Base-by-base conservation (phyloP, 2,888 invertebrate species). In the Marronus borbonicus region DNA sequence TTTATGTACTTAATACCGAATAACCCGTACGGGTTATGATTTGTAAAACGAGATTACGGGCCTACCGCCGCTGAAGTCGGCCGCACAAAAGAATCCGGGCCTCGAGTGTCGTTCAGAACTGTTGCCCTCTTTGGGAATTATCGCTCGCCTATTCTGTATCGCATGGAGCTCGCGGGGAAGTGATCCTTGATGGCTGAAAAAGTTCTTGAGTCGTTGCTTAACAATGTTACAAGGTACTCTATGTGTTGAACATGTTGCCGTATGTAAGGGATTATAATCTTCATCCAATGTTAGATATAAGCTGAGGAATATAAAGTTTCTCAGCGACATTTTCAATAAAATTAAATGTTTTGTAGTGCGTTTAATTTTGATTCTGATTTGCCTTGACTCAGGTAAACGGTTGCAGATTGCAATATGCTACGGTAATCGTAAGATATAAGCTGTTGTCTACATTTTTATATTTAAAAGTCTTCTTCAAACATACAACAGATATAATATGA, bases 11-110 rank as follows among this genome's bases (percentile, higher is more conserved):
- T 64, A 39, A 64, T 64, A 64, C 64, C 31, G 31, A 64, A 64
- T 64, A 64, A 64, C 64, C 28, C 64, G 64, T 64, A 64, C 64
- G 64, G 64, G 64, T 64, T 64, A 36, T 64, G 64, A 64, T 64
- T 64, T 64, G 64, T 64, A 36, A 64, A 64, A 64, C 31, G 64
- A 64, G 64, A 64, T 64, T 64, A 39, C 39, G 64, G 36, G 31
- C 31, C n/a, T 64, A 36, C 55, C 55, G 20, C 55, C 20, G 24
- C 8, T 20, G 20, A 20, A 20, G 55, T 14, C 8, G 31, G 64
- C 31, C 62, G 31, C 36, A 64, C 64, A 64, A 64, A 64, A 64
- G 64, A 39, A 36, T 39, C 31, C 64, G 36, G 31, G 39, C 7
- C 64, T 64, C 36, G 64, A 64, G 64, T 64, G 64, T n/a, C 64